Conservation (phyloP, 2,888 invertebrate genomes). For the Dysmachus trigonus region DNA sequence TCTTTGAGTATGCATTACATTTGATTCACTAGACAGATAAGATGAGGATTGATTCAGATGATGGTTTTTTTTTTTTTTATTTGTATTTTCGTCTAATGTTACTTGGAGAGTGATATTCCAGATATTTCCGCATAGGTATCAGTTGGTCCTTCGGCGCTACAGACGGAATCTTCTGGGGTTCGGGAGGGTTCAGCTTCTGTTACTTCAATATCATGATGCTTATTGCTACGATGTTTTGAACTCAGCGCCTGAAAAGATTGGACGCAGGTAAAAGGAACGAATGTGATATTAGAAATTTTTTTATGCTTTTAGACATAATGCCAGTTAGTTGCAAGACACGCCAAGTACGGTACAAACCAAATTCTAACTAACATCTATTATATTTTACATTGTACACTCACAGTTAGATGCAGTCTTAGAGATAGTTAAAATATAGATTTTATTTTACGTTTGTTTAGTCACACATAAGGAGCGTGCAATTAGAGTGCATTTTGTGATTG, state of each 20-base stretch:
- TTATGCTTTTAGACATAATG: background rate
- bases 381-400: constrained; percentile 26
- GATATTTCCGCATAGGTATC: constrained; percentile 65
- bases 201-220: constrained; percentile 71
- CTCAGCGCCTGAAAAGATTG: constrained; percentile 74
- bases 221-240: constrained; percentile 71
- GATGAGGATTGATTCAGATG: constrained; percentile 5
- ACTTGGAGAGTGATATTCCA: constrained; percentile 57
- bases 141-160: constrained; percentile 85
- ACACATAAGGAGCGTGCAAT: constrained; percentile 27
- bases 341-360: background rate
- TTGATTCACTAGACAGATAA: constrained; percentile 23
- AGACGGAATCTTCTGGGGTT: constrained; percentile 91
- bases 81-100: background rate
- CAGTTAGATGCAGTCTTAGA: constrained; percentile 10
- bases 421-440: background rate
- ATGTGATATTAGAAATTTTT: background rate
- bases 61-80: no score
- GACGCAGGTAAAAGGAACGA: background rate
- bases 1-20: background rate
- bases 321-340: constrained; percentile 16
- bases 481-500: constrained; percentile 6
- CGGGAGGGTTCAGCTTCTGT: constrained; percentile 83
- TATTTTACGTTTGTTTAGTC: background rate
- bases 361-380: background rate